phyloP scores from a whole-genome alignment of 2,113 vertebrate genomes.

The Phycodurus eques region DNA sequence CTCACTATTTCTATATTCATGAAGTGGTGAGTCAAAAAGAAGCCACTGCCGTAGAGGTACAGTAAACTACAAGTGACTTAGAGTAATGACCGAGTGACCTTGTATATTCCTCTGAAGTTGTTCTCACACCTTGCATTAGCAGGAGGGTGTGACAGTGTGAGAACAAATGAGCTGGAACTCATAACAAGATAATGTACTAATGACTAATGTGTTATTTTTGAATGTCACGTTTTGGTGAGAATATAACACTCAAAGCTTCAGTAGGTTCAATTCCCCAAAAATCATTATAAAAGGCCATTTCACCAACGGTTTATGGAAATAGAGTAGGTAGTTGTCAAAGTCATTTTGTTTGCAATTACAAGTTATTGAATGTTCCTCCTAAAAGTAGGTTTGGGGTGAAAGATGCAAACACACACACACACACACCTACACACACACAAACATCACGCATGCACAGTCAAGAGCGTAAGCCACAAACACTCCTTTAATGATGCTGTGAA shows the following conservation, averaged over 20 bases:
- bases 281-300: not conserved
- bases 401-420: slow-evolving; percentile 12
- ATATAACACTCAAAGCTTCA: not conserved
- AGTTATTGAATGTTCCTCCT: not conserved
- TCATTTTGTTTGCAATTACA: slow-evolving; percentile 27
- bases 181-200: not conserved
- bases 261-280: not conserved
- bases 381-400: not conserved
- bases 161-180: not conserved
- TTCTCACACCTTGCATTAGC: slow-evolving; percentile 4
- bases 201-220: not conserved
- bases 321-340: slow-evolving; percentile 10
- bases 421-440: slow-evolving; percentile 28
- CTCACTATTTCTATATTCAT: slow-evolving; percentile 30
- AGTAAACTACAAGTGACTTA: slow-evolving; percentile 39
- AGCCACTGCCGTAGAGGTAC: slow-evolving; percentile 23
- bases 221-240: not conserved
- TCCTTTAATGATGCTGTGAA: slow-evolving; percentile 66
- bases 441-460: slow-evolving; percentile 21
- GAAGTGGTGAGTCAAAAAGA: slow-evolving; percentile 49
- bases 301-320: not conserved
- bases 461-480: slow-evolving; percentile 42
- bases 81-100: slow-evolving; percentile 34
- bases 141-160: too few species aligned
- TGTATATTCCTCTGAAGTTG: slow-evolving; percentile 10